Conservation (phyloP, 2,797 vertebrate genomes). For the Aphelocoma californica region DNA sequence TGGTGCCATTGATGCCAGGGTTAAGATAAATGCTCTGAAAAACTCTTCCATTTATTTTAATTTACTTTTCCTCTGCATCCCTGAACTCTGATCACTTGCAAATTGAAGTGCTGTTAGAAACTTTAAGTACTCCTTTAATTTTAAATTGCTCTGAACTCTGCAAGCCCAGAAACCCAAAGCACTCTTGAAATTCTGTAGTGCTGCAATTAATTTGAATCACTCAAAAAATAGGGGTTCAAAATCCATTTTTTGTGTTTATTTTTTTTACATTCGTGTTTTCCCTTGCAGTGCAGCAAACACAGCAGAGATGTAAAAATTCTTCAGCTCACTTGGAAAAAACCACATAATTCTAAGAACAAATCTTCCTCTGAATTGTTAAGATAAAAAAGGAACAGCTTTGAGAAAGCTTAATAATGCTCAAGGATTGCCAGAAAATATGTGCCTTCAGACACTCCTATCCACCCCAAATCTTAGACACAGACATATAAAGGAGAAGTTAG, state of each 20-base stretch:
- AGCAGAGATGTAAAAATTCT: background rate
- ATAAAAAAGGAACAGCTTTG: background rate
- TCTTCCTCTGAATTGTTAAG: background rate
- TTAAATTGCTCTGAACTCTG: conserved; percentile 49
- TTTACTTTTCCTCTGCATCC: conserved; percentile 14
- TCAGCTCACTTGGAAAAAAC: background rate
- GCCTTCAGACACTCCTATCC: background rate
- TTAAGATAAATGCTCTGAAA: background rate
- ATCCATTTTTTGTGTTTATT: background rate
- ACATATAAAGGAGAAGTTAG: background rate
- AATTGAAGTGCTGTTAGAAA: conserved; percentile 65
- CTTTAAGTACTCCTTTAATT: conserved; percentile 68
- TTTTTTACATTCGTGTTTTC: background rate
- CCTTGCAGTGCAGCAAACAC: background rate
- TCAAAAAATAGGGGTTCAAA: conserved; percentile 24
- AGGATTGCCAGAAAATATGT: background rate
- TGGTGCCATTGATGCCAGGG: background rate
- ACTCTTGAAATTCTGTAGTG: conserved; percentile 47
- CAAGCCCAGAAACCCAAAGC: conserved; percentile 55
- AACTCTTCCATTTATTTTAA: conserved; percentile 32
- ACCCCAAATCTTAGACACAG: background rate
- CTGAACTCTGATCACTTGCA: conserved; percentile 51
- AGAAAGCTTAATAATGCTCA: background rate
- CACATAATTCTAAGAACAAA: background rate
- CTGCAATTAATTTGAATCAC: conserved; percentile 38